Evolutionary conservation across 2,888 invertebrate species (phyloP), one percentile per base, ranked within the genome.

Genomic region (Apantesis nais): DNA sequence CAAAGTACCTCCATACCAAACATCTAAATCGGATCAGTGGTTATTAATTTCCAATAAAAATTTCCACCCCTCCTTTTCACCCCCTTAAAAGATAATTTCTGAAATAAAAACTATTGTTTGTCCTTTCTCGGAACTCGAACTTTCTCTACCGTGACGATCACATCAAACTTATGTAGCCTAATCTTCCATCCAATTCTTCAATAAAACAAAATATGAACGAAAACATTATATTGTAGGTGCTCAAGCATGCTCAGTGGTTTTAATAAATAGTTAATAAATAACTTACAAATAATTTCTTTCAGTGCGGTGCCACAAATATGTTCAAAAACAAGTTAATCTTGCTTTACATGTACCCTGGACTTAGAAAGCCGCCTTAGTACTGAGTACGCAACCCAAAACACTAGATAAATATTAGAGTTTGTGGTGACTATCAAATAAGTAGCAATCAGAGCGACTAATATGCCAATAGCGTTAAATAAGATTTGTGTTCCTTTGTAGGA

Each of bases 301-400:
- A 79, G 77, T 78, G 73, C 76, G 65, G 66, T 55, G 55, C 44
- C 19, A 72, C 22, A 67, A 68, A 67, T 29, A 7, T 34, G 25
- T 37, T 29, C 0, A 58, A 19, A 14, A 34, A 11, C 5, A 22
- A 31, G 16, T 81, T 77, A 89, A n/a, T 88, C 90, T 72, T 79
- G 80, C 78, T 93, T 93, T 5, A 77, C 75, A 68, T 86, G 87
- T 16, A 75, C 52, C 66, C 85, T 89, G 2, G 89, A 80, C 74
- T 88, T 89, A 44, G 83, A 75, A 83, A 92, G 88, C 83, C 93
- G 83, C 71, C 94, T 87, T 0, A 93, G 78, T 1, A 94, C 86
- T 0, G 94, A 94, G 73, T 92, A 95, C 44, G 83, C 82, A 4
- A 95, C 82, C 94, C 94, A 95, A 74, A 94, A 93, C 19, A 93